Base-by-base conservation (phyloP, 2,888 invertebrate genomes). In the Polydrusus tereticollis region DNA sequence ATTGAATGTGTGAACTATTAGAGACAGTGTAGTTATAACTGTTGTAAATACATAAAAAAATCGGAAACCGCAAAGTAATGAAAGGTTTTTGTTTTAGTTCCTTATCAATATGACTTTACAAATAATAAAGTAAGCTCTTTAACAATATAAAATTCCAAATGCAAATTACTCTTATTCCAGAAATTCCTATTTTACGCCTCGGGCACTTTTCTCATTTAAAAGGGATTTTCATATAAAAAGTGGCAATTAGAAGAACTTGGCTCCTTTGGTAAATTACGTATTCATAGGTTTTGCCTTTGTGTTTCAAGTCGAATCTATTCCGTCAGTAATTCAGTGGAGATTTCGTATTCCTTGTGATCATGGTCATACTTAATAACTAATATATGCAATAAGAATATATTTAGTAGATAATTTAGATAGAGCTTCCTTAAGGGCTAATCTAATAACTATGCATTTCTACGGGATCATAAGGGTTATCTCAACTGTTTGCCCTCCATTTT, bases 241-340 rank as follows among this genome's bases (percentile, higher is more conserved):
- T 82, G 82, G 81, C 82, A 82, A 82, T 82, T 82, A 81, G 80
- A 80, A 80, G 81, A 77, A 78, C 78, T 77, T 81, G 77, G 76
- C 75, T 77, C 77, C 75, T 72, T 76, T 59, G 59, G 62, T 73
- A 75, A 75, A 81, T 81, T 81, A 81, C 71, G 75, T 81, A 81
- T 81, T 81, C 81, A 81, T 81, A 80, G 80, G 80, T 73, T 70
- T 70, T 69, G 73, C 76, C 65, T 72, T 72, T 64, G 68, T 72
- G 50, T n/a, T 18, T 33, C 43, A 67, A 58, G 58, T 45, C 55
- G 36, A 62, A 65, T 52, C 62, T 38, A 43, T 63, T 67, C 47
- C 21, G 18, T n/a, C 14, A 55, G 45, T 72, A 67, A 67, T 66
- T 67, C 47, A 26, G 41, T 5, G 36, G 55, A 23, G 18, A 69